Base-by-base conservation (phyloP, 2,888 invertebrate genomes). In the Proisotoma minuta region DNA sequence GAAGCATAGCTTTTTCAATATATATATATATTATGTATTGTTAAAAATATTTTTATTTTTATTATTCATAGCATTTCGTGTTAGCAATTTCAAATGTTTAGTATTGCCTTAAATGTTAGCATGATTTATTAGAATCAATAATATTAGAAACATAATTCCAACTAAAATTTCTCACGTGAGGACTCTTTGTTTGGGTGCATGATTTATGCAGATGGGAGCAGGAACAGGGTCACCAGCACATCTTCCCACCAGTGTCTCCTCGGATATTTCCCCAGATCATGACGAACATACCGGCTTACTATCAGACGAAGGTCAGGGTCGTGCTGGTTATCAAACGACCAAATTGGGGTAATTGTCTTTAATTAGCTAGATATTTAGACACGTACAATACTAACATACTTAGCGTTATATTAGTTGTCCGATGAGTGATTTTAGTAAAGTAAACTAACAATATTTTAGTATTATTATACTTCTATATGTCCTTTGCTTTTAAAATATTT, bases 261-360 rank as follows among this genome's bases (percentile, higher is more conserved):
- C 51, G 12, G 57, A 57, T 15, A 57, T 60, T 20, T 59, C 70
- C 24, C 63, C 69, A 3, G 62, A 56, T 49, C 51, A 66, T 52
- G 70, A 70, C 28, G 70, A 70, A 61, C 57, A 91, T 82, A 90
- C 93, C 78, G 93, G 92, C 76, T 87, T 97, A 78, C 87, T 97
- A 79, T 94, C 93, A 80, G 96, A 96, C 82, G 96, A 96, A 83
- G 91, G 89, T 78, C 87, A 91, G 79, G 85, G 89, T 80, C 91
- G 91, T 78, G 56, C 24, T 39, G 39, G 62, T 12, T 40, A 28
- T 23, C 12, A 60, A 22, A 56, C 68, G 1, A 60, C 65, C 29
- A 70, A 68, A 66, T 60, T 70, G 59, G 70, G 70, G 70, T 70
- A 68, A 67, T 57, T 28, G n/a, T 49, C 15, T 40, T 51, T n/a